Evolutionary conservation across 64 coral and sea anemone species (phyloP).

Genomic region (Porites australiensis): DNA sequence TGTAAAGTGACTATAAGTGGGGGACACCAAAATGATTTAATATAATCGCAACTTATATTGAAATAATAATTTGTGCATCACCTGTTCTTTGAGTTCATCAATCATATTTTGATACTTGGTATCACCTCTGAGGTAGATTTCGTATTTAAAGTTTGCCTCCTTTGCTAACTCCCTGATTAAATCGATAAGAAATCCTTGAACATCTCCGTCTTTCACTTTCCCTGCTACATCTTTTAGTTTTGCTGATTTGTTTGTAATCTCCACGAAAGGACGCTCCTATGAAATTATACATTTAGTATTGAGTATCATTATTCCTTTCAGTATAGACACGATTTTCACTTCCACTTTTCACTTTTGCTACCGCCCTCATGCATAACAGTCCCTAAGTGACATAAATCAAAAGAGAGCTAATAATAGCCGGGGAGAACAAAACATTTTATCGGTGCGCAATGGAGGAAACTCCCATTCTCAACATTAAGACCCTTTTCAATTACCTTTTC

Average conservation of each 20-base stretch:
- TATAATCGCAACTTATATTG: not conserved
- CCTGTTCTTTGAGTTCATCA: constrained; percentile 22
- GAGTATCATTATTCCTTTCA: too few species aligned
- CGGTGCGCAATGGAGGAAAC: too few species aligned
- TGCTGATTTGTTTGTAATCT: constrained; percentile 6
- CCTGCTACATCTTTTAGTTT: constrained; percentile 14
- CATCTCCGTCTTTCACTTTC: constrained; percentile 21
- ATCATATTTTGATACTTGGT: constrained; percentile 27
- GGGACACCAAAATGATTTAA: not conserved
- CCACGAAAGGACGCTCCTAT: constrained; percentile 34
- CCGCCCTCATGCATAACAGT: too few species aligned
- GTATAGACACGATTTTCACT: too few species aligned
- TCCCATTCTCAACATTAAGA: too few species aligned
- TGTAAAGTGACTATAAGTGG: too few species aligned
- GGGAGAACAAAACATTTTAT: too few species aligned
- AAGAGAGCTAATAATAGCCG: too few species aligned
- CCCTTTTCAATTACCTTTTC: too few species aligned
- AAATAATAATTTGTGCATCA: not conserved
- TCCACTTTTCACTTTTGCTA: too few species aligned
- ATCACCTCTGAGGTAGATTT: constrained; percentile 18
- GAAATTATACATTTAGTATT: not conserved
- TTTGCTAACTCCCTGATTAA: constrained; percentile 11
- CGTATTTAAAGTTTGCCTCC: constrained; percentile 29
- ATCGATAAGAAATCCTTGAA: constrained; percentile 49
- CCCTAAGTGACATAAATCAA: too few species aligned